A percentile compares a stretch with the other conserved stretches of the same genome.
Evolutionary conservation across 2,888 invertebrate genomes (phyloP).

Genomic region (Andrena fulva): DNA sequence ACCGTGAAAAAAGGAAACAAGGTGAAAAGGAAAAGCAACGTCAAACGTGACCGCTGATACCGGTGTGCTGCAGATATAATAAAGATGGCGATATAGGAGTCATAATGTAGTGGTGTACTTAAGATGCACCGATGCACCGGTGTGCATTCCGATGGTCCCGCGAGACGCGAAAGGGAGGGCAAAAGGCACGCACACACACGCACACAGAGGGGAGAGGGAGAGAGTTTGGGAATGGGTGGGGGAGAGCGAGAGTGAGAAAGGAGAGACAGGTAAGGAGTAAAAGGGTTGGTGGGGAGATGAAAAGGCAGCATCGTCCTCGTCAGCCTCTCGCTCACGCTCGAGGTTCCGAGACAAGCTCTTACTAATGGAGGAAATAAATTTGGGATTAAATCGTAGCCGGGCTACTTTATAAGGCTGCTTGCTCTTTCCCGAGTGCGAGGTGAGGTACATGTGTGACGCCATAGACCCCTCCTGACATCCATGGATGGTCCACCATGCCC

Average conservation of each 20-base stretch:
- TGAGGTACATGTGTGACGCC: slow-evolving; percentile 77
- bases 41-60: slow-evolving; percentile 76
- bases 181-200: neutral
- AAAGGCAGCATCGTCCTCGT: slow-evolving; percentile 76
- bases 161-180: slow-evolving; percentile 62
- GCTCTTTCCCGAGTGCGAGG: slow-evolving; percentile 75
- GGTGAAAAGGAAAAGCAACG: slow-evolving; percentile 71
- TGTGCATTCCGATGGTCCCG: slow-evolving; percentile 81
- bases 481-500: slow-evolving; percentile 70
- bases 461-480: slow-evolving; percentile 76
- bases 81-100: slow-evolving; percentile 84
- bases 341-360: slow-evolving; percentile 83
- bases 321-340: slow-evolving; percentile 83
- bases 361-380: slow-evolving; percentile 85
- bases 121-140: slow-evolving; percentile 77
- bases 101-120: slow-evolving; percentile 83
- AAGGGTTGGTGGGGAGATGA: slow-evolving; percentile 64
- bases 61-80: slow-evolving; percentile 80
- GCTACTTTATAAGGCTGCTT: slow-evolving; percentile 84
- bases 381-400: slow-evolving; percentile 85
- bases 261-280: slow-evolving; percentile 65
- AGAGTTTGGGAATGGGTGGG: slow-evolving; percentile 31
- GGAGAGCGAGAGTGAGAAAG: slow-evolving; percentile 46
- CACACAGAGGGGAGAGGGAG: neutral
- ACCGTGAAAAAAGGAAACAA: slow-evolving; percentile 44